A percentile compares a stretch with the other conserved stretches of the same genome.
Conservation (phyloP, 2,113 vertebrate genomes). For the Anser cygnoides region DNA sequence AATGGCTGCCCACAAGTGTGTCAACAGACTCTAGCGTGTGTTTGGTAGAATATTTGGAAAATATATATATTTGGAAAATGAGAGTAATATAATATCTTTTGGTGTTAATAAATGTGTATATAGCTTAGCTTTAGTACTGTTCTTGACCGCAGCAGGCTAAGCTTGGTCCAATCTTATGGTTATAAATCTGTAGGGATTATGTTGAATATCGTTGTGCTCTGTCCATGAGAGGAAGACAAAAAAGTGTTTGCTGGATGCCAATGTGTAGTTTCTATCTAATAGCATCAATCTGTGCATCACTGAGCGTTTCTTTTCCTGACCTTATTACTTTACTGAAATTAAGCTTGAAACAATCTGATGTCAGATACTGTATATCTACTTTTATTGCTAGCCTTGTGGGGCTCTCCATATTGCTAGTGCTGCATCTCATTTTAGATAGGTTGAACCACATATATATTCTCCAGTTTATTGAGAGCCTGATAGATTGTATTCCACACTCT, state of each 20-base stretch:
- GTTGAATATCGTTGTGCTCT: slow-evolving; percentile 59
- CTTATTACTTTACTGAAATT: slow-evolving; percentile 86
- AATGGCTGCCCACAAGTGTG: not conserved
- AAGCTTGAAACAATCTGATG: slow-evolving; percentile 85
- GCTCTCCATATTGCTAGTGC: slow-evolving; percentile 77
- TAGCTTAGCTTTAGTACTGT: slow-evolving; percentile 51
- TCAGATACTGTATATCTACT: slow-evolving; percentile 84
- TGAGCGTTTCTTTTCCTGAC: slow-evolving; percentile 79
- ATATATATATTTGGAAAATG: not conserved
- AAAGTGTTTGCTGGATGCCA: slow-evolving; percentile 62
- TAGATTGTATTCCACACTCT: slow-evolving; percentile 76
- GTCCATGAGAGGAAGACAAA: slow-evolving; percentile 62
- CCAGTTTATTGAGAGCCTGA: slow-evolving; percentile 81
- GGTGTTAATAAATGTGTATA: slow-evolving; percentile 45
- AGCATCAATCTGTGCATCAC: slow-evolving; percentile 80
- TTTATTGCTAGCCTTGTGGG: slow-evolving; percentile 81
- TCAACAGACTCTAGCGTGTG: not conserved
- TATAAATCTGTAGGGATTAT: slow-evolving; percentile 66
- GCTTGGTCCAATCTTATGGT: slow-evolving; percentile 23
- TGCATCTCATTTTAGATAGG: slow-evolving; percentile 83
- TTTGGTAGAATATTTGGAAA: not conserved
- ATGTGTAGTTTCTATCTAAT: slow-evolving; percentile 64
- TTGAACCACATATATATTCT: slow-evolving; percentile 81
- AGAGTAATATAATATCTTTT: slow-evolving; percentile 27
- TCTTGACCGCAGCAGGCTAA: slow-evolving; percentile 37